These are phyloP conservation scores for Heterochromis multidens DNA, from an alignment of 2,113 vertebrate species.

Conservation along the genomic window DNA sequence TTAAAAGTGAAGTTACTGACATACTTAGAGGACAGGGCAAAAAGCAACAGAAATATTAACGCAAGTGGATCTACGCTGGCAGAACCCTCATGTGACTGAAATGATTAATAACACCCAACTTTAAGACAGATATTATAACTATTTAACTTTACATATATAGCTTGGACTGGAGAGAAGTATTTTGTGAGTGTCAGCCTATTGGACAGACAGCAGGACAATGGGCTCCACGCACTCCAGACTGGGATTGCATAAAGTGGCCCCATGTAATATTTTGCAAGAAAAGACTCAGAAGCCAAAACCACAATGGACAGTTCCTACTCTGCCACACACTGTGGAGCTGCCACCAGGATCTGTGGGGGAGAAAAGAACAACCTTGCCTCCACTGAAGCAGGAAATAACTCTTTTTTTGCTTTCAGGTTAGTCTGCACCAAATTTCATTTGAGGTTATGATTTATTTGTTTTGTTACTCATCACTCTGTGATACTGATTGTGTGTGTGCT, in stretches of 20 bases:
- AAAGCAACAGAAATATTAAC: background rate
- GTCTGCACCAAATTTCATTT: background rate
- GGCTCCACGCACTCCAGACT: constrained; percentile 65
- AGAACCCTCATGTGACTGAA: background rate
- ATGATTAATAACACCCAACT: background rate
- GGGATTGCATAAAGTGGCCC: constrained; percentile 56
- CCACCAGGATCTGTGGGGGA: constrained; percentile 28
- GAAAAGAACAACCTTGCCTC: constrained; percentile 39
- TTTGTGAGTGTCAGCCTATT: background rate
- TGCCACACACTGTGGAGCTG: constrained; percentile 1
- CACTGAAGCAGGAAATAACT: constrained; percentile 54
- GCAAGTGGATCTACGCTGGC: background rate
- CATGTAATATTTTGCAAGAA: constrained; percentile 35
- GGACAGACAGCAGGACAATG: constrained; percentile 27
- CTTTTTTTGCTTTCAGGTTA: constrained; percentile 53
- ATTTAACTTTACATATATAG: background rate
- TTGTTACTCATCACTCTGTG: background rate
- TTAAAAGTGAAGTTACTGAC: background rate
- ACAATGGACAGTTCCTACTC: constrained; percentile 48
- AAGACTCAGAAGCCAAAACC: background rate
- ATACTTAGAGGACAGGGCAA: background rate
- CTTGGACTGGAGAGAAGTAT: background rate
- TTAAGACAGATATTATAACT: background rate
- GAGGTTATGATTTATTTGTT: background rate
- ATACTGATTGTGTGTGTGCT: constrained; percentile 4